Base-by-base conservation (phyloP, 2,888 invertebrate genomes). In the Agrilus cyanescens region DNA sequence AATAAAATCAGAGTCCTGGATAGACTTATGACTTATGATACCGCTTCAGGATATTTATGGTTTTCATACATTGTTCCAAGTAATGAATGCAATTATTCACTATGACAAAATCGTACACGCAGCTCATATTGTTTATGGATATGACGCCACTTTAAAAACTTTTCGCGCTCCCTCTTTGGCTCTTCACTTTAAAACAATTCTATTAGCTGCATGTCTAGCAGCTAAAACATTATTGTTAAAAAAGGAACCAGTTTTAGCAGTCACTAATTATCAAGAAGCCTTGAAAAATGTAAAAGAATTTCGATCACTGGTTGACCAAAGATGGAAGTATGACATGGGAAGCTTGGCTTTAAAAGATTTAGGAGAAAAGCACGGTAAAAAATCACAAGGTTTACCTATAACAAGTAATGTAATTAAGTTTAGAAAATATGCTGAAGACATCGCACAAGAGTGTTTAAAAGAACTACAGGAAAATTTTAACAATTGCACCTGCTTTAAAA, bases 1-100 rank as follows among this genome's bases (percentile, higher is more conserved):
- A 55, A 55, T 40, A 54, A 54, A 48, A 40, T 54, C 34, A n/a
- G 53, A 33, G 52, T 54, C 48, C 32, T 55, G 10, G 52, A 50
- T 13, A 50, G 54, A 42, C 47, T 54, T 15, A 37, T 54, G 54
- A 42, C 47, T 54, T 15, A 37, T 54, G 1, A 44, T 53, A 29
- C 41, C 46, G n/a, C 35, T 55, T 18, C 41, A 49, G 40, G 44
- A 52, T 37, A 38, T 20, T 20, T 20, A 20, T 20, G 20, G 20
- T 20, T 20, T 20, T 7, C 5, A 6, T 2, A 20, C 35, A 15
- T 35, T 35, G 14, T 35, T 15, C 2, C 10, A 37, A 37, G 25
- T 10, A 20, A n/a, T 37, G 12, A 37, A 37, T 14, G 37, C 41
- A 20, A 25, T n/a, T n/a, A n/a, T 41, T 30, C 12, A 44, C 13